A percentile compares a stretch with the other conserved stretches of the same genome.
phyloP scores from a whole-genome alignment of 2,113 vertebrate species.

The Hemiprocne comata region DNA sequence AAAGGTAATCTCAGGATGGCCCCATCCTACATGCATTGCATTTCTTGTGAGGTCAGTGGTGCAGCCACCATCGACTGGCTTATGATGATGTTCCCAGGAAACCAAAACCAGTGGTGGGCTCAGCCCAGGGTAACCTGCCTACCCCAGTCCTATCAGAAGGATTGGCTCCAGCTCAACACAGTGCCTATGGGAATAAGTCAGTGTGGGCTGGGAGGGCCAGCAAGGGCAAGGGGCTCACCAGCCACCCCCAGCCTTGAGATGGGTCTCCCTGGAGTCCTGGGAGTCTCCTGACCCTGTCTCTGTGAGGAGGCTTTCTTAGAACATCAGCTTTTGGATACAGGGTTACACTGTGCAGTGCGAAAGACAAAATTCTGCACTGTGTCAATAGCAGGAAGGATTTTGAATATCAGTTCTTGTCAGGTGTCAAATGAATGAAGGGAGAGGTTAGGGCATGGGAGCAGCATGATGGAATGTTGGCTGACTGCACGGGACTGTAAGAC shows the following conservation, averaged over 20 bases:
- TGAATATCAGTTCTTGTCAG: not conserved
- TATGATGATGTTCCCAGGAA: not conserved
- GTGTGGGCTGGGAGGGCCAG: not conserved
- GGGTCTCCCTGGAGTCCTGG: not conserved
- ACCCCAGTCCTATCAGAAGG: not conserved
- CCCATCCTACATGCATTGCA: not conserved
- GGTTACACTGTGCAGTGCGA: accelerated
- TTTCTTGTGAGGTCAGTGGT: not conserved
- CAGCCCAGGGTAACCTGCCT: not conserved
- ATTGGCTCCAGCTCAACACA: not conserved
- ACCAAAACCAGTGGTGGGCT: not conserved
- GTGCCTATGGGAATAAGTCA: not conserved
- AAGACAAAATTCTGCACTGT: not conserved
- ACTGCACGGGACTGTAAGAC: not conserved
- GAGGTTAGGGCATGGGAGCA: not conserved
- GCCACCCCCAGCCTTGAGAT: not conserved
- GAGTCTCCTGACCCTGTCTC: not conserved
- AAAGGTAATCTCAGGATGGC: not conserved
- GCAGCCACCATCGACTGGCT: not conserved
- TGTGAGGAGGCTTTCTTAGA: not conserved
- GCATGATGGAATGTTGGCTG: not conserved
- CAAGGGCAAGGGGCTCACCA: not conserved
- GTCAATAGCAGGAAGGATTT: not conserved
- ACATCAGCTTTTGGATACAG: not conserved
- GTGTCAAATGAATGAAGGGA: not conserved